Base-by-base conservation (phyloP, 2,797 vertebrate genomes). In the Nothura maculosa region DNA sequence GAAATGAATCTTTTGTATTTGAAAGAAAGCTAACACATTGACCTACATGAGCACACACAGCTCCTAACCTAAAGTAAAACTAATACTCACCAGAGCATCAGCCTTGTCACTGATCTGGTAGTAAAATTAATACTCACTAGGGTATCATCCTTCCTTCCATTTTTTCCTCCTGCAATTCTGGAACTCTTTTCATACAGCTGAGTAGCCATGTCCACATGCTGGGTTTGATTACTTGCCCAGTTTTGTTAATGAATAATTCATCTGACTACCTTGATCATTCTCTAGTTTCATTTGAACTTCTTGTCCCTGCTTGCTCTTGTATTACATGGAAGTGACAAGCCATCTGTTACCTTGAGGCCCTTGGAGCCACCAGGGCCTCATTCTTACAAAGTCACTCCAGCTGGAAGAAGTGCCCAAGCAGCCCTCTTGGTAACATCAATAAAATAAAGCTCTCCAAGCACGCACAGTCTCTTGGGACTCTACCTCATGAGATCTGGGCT, bases 221-320 rank as follows among this genome's bases (percentile, higher is more conserved):
- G 70, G 81, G 72, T 81, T 92, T 94, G 87, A 94, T 93, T 95
- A 94, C 91, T 90, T 66, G 73, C 30, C 27, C 72, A 75, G 85
- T 94, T 96, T 86, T 76, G 63, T 16, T 63, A 38, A 91, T 97
- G 87, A 97, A 95, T 97, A 95, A 97, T 97, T 96, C 92, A 97
- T 88, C 3, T 68, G 79, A 74, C 48, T 89, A 89, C 68, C 79
- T 81, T 86, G 91, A 80, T 95, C 67, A 86, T 57, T 93, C 95
- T 95, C 88, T 12, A 67, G 90, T 94, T 94, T 84, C 94, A 92
- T 12, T 9, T 62, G 85, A 92, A 69, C 58, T 20, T 84, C 70
- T 92, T 48, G 80, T 64, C 81, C 88, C 87, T 75, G 81, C 91
- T 78, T 84, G 89, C 70, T 94, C 95, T 96, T 78, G 92, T 78